phyloP scores from a whole-genome alignment of 1,140 invertebrate species.

The Sycobia sp. region DNA sequence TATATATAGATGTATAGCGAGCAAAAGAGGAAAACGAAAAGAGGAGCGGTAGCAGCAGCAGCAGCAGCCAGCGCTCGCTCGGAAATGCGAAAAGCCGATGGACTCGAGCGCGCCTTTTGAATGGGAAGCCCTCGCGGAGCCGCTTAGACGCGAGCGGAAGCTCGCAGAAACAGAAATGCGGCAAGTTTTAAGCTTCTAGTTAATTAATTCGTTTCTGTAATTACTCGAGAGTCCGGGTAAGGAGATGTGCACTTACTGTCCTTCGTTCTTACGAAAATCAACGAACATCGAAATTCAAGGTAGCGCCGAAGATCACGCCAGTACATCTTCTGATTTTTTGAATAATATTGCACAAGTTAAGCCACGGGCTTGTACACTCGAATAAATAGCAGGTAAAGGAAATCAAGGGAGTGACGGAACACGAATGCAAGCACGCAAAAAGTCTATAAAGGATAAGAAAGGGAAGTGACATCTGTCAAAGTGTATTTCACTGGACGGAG shows the following conservation, averaged over 20 bases:
- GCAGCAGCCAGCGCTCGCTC: neutral
- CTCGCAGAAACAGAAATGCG: neutral
- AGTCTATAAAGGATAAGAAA: no score
- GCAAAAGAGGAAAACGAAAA: slow-evolving; percentile 7
- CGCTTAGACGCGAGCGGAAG: slow-evolving; percentile 5
- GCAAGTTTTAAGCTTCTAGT: slow-evolving; percentile 12
- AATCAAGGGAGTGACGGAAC: no score
- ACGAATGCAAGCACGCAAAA: no score
- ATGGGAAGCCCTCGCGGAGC: slow-evolving; percentile 1
- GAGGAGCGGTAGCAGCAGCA: neutral
- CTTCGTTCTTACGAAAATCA: neutral
- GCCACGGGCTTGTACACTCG: no score
- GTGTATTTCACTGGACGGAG: no score
- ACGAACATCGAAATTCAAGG: no score
- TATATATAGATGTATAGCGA: no score
- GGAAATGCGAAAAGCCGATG: slow-evolving; percentile 17
- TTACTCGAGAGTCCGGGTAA: slow-evolving; percentile 10
- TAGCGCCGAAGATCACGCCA: no score
- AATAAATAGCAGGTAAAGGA: no score
- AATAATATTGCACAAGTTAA: no score
- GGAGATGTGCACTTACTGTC: slow-evolving; percentile 3
- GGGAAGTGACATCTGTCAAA: no score
- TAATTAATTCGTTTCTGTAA: slow-evolving; percentile 28
- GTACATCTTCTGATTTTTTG: no score
- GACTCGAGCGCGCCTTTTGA: slow-evolving; percentile 9